phyloP scores from a whole-genome alignment of 2,113 vertebrate species.

The Cinclus cinclus region DNA sequence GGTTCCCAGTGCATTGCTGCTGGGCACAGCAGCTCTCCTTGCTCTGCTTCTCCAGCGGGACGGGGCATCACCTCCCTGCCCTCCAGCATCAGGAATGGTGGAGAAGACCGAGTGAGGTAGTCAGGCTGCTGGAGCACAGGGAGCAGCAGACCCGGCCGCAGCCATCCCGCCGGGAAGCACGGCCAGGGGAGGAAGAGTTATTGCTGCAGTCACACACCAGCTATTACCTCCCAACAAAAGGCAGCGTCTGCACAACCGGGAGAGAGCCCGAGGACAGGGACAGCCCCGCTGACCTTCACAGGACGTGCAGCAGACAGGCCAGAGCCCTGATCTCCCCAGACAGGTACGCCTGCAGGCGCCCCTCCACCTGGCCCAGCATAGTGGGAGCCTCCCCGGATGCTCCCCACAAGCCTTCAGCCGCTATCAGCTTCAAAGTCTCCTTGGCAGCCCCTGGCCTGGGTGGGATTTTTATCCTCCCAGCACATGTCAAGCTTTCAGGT shows the following conservation, averaged over 20 bases:
- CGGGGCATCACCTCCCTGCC: not conserved
- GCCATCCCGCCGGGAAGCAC: accelerated
- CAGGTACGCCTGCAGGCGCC: not conserved
- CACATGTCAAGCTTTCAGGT: not conserved
- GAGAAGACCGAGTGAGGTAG: accelerated
- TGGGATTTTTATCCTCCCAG: not conserved
- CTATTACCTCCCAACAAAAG: slow-evolving; percentile 36
- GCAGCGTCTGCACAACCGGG: not conserved
- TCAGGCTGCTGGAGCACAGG: not conserved
- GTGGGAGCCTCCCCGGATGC: not conserved
- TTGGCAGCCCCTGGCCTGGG: not conserved
- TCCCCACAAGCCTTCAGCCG: slow-evolving; percentile 18
- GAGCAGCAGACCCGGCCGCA: not conserved
- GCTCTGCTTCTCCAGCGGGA: not conserved
- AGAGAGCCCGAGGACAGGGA: slow-evolving; percentile 15
- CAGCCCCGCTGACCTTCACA: slow-evolving; percentile 35
- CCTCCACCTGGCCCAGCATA: not conserved
- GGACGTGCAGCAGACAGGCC: not conserved
- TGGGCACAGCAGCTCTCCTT: not conserved
- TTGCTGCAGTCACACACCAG: slow-evolving; percentile 25
- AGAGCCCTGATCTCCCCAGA: not conserved
- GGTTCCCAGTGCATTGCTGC: not conserved
- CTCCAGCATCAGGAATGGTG: not conserved
- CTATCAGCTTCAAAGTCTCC: slow-evolving; percentile 43
- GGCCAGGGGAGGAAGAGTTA: not conserved